phyloP scores from a whole-genome alignment of 92 coral and sea anemone genomes.

The Phymanthus crucifer region DNA sequence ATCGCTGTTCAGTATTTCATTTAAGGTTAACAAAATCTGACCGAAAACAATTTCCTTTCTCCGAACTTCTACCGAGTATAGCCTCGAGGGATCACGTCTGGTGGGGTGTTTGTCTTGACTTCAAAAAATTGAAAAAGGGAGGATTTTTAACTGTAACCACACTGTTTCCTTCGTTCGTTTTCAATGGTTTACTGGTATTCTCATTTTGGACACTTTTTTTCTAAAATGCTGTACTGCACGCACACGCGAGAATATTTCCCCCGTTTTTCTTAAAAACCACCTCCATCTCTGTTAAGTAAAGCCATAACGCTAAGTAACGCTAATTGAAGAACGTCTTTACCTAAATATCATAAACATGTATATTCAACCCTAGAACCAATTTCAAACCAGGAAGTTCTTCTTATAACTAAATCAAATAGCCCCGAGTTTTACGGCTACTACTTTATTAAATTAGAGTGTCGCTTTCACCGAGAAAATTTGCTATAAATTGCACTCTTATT shows the following conservation, averaged over 20 bases:
- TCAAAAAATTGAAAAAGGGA: not conserved
- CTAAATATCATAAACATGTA: conserved; percentile 1
- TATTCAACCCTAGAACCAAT: not conserved
- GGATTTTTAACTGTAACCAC: not conserved
- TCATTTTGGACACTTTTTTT: too few relatives aligned
- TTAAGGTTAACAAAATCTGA: not conserved
- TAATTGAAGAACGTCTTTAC: conserved; percentile 8
- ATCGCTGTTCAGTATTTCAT: not conserved
- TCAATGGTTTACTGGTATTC: too few relatives aligned
- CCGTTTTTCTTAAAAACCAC: not conserved
- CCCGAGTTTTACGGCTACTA: not conserved
- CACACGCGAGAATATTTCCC: not conserved
- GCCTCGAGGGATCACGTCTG: conserved; percentile 26
- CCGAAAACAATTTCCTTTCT: not conserved
- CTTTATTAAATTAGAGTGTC: not conserved
- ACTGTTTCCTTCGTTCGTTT: not conserved
- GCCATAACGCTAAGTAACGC: not conserved
- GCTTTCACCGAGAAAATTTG: not conserved
- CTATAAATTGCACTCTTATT: not conserved
- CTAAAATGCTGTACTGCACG: too few relatives aligned
- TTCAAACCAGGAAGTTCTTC: conserved; percentile 9
- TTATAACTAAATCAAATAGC: conserved; percentile 3
- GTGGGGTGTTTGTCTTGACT: not conserved
- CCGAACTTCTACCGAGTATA: not conserved
- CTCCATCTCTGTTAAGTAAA: not conserved